Conservation (phyloP, 2,113 vertebrate species). For the Ornithorhynchus anatinus region DNA sequence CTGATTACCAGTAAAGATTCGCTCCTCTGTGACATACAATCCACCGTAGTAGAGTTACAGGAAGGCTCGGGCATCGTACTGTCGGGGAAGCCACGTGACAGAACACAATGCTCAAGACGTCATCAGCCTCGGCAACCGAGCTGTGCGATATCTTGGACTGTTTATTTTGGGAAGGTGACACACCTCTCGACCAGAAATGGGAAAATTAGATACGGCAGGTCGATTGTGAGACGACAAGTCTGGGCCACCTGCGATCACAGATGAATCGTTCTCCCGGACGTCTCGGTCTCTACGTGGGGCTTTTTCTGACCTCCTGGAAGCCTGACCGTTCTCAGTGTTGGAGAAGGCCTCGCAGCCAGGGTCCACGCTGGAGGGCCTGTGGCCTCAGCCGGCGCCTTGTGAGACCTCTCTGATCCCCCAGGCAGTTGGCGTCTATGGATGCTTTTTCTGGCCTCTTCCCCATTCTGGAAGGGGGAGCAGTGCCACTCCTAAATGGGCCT, state of each 20-base stretch:
- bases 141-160: not conserved
- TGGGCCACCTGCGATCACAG: not conserved
- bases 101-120: constrained; percentile 31
- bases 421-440: not conserved
- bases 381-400: not conserved
- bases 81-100: not conserved
- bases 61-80: not conserved
- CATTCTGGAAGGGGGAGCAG: not conserved
- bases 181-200: not conserved
- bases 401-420: not conserved
- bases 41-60: constrained; percentile 31
- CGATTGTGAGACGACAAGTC: not conserved
- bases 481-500: not conserved
- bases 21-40: constrained; percentile 27
- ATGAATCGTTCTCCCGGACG: not conserved
- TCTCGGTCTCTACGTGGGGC: too few relatives aligned
- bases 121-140: constrained; percentile 2
- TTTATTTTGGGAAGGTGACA: constrained; percentile 6
- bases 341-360: not conserved
- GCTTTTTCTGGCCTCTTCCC: not conserved
- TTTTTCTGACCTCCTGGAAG: too few relatives aligned
- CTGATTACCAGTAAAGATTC: constrained; percentile 47
- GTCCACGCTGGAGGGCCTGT: not conserved
- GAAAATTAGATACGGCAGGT: not conserved
- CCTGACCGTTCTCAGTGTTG: not conserved